These are phyloP conservation scores for Pelodytes ibericus DNA, from an alignment of 2,797 vertebrate species.

Conservation along the genomic window DNA sequence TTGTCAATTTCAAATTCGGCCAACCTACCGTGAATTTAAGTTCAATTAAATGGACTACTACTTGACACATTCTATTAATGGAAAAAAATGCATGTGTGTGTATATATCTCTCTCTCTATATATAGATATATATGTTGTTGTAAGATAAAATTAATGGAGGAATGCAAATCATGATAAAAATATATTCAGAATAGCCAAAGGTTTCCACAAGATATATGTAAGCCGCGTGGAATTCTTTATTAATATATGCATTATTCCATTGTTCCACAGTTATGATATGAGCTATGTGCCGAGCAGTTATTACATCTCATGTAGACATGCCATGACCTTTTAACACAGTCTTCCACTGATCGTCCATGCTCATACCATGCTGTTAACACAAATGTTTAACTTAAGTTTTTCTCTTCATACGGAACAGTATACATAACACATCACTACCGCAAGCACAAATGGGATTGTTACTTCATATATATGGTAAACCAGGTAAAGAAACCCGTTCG, in stretches of 20 bases:
- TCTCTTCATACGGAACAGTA: neutral
- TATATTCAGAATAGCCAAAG: neutral
- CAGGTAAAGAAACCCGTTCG: no score
- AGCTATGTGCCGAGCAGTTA: neutral
- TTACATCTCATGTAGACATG: constrained; percentile 17
- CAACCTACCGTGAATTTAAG: no score
- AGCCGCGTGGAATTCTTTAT: neutral
- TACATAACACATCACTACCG: neutral
- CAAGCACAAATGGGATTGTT: no score
- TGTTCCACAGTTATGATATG: neutral
- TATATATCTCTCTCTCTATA: no score
- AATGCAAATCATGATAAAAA: no score
- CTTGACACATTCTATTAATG: no score
- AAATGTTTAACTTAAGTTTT: constrained; percentile 16
- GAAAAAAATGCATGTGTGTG: no score
- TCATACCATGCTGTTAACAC: constrained; percentile 1
- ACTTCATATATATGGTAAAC: no score
- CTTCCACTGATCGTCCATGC: neutral
- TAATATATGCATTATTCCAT: constrained; percentile 1
- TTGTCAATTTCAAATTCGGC: no score
- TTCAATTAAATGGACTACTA: no score
- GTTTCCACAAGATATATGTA: neutral
- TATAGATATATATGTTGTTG: no score
- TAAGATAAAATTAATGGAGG: no score
- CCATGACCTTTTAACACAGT: neutral